Percentiles rank a stretch among this genome's conserved stretches.
Conservation (phyloP, 2,797 vertebrate genomes). For the Fratercula arctica region DNA sequence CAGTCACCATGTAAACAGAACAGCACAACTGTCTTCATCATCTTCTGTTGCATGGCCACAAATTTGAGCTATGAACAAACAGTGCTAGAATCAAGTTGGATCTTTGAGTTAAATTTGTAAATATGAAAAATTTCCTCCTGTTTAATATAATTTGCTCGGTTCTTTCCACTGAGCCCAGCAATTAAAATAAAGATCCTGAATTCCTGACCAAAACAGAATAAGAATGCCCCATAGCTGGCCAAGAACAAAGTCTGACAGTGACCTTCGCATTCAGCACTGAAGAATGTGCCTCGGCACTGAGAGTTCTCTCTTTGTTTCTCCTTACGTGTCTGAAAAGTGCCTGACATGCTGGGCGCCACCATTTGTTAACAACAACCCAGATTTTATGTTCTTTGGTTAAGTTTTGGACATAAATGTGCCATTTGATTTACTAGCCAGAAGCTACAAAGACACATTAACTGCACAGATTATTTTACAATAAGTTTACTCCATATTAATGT, state of each 20-base stretch:
- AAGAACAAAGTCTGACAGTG: not conserved
- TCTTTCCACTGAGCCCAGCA: fast-evolving
- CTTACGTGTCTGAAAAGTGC: fast-evolving
- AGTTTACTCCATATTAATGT: not conserved
- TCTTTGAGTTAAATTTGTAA: not conserved
- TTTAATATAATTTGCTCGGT: not conserved
- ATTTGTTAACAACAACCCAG: not conserved
- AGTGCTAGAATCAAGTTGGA: not conserved
- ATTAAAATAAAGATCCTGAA: not conserved
- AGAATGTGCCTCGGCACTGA: not conserved
- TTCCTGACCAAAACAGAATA: not conserved
- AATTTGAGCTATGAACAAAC: not conserved
- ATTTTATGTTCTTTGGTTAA: not conserved
- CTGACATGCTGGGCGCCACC: not conserved
- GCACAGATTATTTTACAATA: not conserved
- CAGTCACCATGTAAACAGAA: not conserved
- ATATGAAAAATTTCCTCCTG: not conserved
- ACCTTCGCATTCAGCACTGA: not conserved
- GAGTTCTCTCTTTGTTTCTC: not conserved
- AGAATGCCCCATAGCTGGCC: not conserved
- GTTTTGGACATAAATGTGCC: not conserved
- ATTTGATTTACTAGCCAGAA: not conserved
- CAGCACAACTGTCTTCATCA: not conserved
- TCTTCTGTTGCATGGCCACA: not conserved
- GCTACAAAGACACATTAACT: not conserved